Evolutionary conservation across 2,888 invertebrate genomes (phyloP).

Genomic region (Cosmopolites sordidus): DNA sequence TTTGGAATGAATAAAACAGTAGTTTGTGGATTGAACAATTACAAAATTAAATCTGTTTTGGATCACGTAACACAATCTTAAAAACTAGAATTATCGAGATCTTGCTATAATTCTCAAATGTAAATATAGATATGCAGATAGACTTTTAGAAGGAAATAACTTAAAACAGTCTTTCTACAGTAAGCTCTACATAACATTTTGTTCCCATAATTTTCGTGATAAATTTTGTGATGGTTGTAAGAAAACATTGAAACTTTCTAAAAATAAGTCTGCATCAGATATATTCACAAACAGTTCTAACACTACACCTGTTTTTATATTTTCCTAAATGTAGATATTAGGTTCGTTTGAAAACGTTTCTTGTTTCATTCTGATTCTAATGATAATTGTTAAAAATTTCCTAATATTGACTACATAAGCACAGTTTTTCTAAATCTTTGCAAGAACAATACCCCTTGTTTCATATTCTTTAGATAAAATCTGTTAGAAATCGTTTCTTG

Average conservation of each 20-base stretch:
- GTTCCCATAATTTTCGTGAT: not conserved
- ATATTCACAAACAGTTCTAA: not conserved
- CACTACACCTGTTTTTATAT: conserved; percentile 1
- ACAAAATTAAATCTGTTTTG: too few species aligned
- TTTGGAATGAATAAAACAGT: too few species aligned
- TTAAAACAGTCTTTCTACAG: too few species aligned
- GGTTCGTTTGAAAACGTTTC: conserved; percentile 17
- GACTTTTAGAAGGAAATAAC: not conserved
- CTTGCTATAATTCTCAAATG: conserved; percentile 14
- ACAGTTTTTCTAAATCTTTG: not conserved
- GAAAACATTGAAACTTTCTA: not conserved
- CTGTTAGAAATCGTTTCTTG: too few species aligned
- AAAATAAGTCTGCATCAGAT: not conserved
- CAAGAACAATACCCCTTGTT: too few species aligned
- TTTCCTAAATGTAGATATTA: not conserved
- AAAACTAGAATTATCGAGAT: conserved; percentile 20
- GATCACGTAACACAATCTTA: conserved; percentile 13
- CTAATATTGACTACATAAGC: conserved; percentile 27
- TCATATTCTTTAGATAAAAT: too few species aligned
- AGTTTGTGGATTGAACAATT: too few species aligned
- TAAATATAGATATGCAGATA: conserved; percentile 8
- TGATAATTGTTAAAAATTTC: conserved; percentile 15
- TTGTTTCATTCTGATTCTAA: conserved; percentile 8
- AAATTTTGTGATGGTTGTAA: not conserved
- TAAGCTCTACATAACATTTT: not conserved